These are phyloP conservation scores for Dicerorhinus sumatrensis DNA, from an alignment of 2,113 vertebrate genomes.

Conservation along the genomic window DNA sequence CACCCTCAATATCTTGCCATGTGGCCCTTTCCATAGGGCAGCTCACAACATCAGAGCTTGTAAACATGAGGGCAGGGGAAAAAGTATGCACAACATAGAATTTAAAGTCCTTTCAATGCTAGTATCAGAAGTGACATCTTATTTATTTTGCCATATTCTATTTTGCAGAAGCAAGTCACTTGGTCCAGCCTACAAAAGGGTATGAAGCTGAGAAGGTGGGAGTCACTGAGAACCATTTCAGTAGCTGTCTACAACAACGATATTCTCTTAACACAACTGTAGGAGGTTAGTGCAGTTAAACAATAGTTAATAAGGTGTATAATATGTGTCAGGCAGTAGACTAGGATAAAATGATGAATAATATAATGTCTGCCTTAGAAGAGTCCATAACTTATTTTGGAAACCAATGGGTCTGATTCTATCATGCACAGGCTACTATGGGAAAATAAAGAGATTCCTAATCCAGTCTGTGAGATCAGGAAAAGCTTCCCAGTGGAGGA, in stretches of 20 bases:
- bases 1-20: not conserved
- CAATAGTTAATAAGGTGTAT: not conserved
- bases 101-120: not conserved
- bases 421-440: not conserved
- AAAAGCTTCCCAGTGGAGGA: not conserved
- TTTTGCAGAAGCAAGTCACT: not conserved
- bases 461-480: not conserved
- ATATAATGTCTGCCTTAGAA: not conserved
- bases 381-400: not conserved
- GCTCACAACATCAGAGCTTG: not conserved
- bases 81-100: not conserved
- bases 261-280: not conserved
- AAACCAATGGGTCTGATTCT: not conserved
- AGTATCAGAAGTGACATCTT: not conserved
- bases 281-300: not conserved
- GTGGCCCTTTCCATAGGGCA: not conserved
- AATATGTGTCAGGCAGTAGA: not conserved
- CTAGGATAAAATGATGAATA: not conserved
- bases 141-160: conserved; percentile 1
- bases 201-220: not conserved
- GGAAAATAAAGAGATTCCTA: not conserved
- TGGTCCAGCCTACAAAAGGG: not conserved
- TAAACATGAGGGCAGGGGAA: not conserved
- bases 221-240: not conserved
- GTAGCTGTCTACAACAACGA: not conserved